Conservation (phyloP, 2,113 vertebrate species). For the Zosterops pallidus region DNA sequence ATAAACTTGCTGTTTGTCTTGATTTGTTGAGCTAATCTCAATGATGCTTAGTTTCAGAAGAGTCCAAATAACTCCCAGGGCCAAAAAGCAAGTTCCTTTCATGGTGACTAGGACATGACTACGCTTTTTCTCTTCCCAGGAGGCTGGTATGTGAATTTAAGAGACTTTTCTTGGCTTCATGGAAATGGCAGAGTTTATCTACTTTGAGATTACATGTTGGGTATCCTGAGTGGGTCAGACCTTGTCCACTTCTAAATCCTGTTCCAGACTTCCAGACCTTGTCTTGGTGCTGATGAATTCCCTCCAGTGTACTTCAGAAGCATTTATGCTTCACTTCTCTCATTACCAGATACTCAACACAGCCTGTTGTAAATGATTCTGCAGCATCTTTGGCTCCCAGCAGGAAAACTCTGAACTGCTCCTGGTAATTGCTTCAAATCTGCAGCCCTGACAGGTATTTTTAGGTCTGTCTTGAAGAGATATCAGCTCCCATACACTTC, state of each 20-base stretch:
- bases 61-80: background rate
- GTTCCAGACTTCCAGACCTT: background rate
- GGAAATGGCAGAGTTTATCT: background rate
- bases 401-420: constrained; percentile 61
- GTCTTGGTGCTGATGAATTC: background rate
- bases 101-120: background rate
- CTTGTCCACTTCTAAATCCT: background rate
- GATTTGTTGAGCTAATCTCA: background rate
- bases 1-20: background rate
- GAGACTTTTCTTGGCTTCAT: background rate
- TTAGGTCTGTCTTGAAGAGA: constrained; percentile 75
- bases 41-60: background rate
- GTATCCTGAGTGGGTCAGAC: background rate
- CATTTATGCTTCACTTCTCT: background rate
- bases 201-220: background rate
- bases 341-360: constrained; percentile 11
- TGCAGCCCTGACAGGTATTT: constrained; percentile 74
- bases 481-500: constrained; percentile 62
- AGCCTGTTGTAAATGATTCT: constrained; percentile 45
- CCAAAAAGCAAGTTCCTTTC: background rate
- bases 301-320: background rate
- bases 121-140: background rate
- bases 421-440: constrained; percentile 63
- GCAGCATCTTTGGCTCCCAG: constrained; percentile 59
- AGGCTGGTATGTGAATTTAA: background rate